A percentile compares a stretch with the other conserved stretches of the same genome.
phyloP scores from a whole-genome alignment of 2,797 vertebrate species.

The Pterois miles region DNA sequence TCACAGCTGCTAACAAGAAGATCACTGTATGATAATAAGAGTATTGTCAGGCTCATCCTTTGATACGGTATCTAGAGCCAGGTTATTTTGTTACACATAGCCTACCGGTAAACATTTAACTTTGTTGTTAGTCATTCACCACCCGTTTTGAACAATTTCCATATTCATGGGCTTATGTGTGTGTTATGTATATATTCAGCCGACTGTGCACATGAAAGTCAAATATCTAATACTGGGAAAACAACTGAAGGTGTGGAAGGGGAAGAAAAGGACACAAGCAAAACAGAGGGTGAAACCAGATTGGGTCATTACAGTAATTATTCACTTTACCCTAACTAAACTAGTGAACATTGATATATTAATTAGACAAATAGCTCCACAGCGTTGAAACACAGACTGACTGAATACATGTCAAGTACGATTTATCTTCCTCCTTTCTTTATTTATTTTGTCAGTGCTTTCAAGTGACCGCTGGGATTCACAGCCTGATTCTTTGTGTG shows the following conservation, averaged over 20 bases:
- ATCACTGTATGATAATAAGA: background rate
- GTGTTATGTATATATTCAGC: slow-evolving; percentile 42
- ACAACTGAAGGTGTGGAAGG: slow-evolving; percentile 11
- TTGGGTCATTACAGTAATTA: slow-evolving; percentile 64
- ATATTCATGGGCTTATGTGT: slow-evolving; percentile 39
- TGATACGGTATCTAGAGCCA: background rate
- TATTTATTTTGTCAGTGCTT: slow-evolving; percentile 60
- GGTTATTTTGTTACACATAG: slow-evolving; percentile 4
- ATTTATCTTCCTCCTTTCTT: slow-evolving; percentile 42
- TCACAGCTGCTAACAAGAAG: background rate
- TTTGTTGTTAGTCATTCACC: slow-evolving; percentile 9
- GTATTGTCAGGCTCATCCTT: background rate
- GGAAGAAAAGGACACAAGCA: slow-evolving; percentile 6
- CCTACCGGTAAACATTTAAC: slow-evolving; percentile 5
- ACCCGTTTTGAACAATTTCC: slow-evolving; percentile 35
- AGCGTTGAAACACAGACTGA: slow-evolving; percentile 36
- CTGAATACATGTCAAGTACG: slow-evolving; percentile 50
- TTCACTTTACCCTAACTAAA: slow-evolving; percentile 62
- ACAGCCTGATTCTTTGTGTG: slow-evolving; percentile 56
- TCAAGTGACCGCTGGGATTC: slow-evolving; percentile 71
- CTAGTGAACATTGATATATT: slow-evolving; percentile 49
- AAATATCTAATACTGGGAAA: slow-evolving; percentile 38
- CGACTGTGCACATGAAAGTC: slow-evolving; percentile 45
- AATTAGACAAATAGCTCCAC: slow-evolving; percentile 66
- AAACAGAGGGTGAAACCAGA: slow-evolving; percentile 57